Evolutionary conservation across 2,888 invertebrate genomes (phyloP).

Genomic region (Villa cingulata): DNA sequence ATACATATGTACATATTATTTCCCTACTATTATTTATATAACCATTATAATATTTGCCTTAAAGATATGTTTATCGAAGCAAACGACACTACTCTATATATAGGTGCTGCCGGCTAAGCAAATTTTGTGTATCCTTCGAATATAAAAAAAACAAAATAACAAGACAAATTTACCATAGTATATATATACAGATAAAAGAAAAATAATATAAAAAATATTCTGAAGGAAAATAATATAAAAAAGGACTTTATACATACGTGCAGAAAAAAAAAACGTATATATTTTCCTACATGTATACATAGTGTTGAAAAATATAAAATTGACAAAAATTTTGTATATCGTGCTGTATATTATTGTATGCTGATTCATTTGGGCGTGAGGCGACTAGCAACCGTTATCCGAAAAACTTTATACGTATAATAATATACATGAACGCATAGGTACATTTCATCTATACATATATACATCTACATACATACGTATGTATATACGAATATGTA

Average conservation of each 20-base stretch:
- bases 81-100: background rate
- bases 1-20: too few species aligned
- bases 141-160: background rate
- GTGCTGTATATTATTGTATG: background rate
- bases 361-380: background rate
- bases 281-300: background rate
- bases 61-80: conserved; percentile 4
- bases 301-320: background rate
- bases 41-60: background rate
- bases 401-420: background rate
- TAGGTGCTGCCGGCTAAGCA: conserved; percentile 6
- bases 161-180: too few species aligned
- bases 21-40: background rate
- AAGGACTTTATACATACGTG: background rate
- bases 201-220: background rate
- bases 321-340: background rate
- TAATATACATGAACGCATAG: too few species aligned
- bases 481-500: too few species aligned
- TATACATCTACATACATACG: too few species aligned
- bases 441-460: too few species aligned
- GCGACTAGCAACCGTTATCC: background rate
- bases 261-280: too few species aligned
- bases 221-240: background rate
- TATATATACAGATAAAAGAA: too few species aligned
- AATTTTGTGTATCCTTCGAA: conserved; percentile 1